Conservation (phyloP, 2,888 invertebrate species). For the Piscicola geometra region DNA sequence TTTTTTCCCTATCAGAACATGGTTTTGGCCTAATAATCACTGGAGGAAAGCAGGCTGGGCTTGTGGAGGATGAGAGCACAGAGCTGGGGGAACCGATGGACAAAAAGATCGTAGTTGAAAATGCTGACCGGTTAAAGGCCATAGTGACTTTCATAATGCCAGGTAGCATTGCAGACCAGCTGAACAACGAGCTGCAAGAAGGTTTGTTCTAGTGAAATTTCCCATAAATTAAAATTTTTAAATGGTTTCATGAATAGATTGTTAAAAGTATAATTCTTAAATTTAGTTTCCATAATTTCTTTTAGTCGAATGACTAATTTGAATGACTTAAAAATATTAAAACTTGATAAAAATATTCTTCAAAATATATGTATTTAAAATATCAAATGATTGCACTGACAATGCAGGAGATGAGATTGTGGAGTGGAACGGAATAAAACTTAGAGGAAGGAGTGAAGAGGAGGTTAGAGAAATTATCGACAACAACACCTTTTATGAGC, state of each 20-base stretch:
- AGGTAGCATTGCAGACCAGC: constrained; percentile 60
- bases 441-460: constrained; percentile 62
- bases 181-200: constrained; percentile 61
- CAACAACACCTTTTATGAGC: constrained; percentile 57
- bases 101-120: neutral
- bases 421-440: constrained; percentile 63
- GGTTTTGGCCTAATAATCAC: constrained; percentile 63
- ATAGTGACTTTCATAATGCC: constrained; percentile 61
- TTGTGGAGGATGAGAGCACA: neutral
- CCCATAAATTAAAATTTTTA: no score
- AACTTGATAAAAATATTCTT: no score
- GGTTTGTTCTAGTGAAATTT: constrained; percentile 51
- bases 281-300: no score
- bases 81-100: neutral
- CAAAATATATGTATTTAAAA: neutral
- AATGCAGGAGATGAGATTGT: constrained; percentile 63
- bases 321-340: neutral
- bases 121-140: constrained; percentile 49
- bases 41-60: constrained; percentile 60
- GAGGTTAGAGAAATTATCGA: constrained; percentile 61
- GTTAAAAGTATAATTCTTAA: no score
- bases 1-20: constrained; percentile 49
- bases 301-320: neutral
- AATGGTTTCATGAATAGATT: no score
- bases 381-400: neutral